These are phyloP conservation scores for Alethe castanea DNA, from an alignment of 2,113 vertebrate species.

Conservation along the genomic window DNA sequence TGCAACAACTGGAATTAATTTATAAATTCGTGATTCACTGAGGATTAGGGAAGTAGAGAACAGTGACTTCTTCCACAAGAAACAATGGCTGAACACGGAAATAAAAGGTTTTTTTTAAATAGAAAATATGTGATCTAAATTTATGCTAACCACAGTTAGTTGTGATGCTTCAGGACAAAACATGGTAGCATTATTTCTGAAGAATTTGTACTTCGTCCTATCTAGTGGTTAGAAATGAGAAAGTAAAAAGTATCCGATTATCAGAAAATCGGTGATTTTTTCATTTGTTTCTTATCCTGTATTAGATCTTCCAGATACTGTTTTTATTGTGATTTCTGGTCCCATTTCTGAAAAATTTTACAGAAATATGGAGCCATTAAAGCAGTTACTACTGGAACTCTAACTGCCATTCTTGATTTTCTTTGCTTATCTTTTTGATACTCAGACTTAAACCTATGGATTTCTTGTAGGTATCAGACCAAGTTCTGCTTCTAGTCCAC, in stretches of 20 bases:
- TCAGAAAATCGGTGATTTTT: not conserved
- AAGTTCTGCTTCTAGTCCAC: not conserved
- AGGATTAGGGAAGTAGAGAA: not conserved
- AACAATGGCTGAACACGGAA: not conserved
- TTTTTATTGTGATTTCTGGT: constrained; percentile 8
- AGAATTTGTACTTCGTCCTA: not conserved
- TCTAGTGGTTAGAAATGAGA: not conserved
- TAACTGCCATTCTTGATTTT: not conserved
- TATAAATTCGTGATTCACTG: not conserved
- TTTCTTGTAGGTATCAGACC: not conserved
- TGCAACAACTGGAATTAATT: not conserved
- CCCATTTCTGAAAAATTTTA: not conserved
- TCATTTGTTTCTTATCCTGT: not conserved
- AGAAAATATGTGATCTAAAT: not conserved
- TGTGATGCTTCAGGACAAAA: not conserved
- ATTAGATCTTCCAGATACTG: not conserved
- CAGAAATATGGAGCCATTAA: not conserved
- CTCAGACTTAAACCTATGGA: constrained; percentile 6
- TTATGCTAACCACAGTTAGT: not conserved
- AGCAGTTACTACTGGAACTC: not conserved
- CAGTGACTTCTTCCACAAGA: not conserved
- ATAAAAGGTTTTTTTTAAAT: not conserved
- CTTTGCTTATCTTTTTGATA: not conserved
- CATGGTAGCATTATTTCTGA: not conserved
- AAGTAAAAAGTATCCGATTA: not conserved